phyloP scores from a whole-genome alignment of 1,140 invertebrate species.

The Polyergus mexicanus region DNA sequence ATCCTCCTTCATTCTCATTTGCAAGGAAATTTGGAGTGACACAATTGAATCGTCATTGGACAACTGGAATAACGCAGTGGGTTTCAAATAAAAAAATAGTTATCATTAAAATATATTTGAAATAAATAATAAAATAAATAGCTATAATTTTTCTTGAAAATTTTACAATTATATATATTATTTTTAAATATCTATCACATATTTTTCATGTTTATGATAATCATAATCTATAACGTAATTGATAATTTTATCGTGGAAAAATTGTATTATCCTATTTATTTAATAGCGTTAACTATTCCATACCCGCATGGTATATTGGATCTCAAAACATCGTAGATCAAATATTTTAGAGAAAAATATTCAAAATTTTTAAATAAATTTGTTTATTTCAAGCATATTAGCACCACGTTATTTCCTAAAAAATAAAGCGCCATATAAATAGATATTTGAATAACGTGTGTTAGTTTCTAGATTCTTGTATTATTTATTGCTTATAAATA shows the following conservation, averaged over 20 bases:
- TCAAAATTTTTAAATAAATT: not conserved
- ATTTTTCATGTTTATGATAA: not conserved
- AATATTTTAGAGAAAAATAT: not conserved
- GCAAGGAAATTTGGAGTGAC: not conserved
- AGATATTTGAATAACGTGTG: not conserved
- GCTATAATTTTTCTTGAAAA: not conserved
- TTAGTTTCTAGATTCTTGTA: not conserved
- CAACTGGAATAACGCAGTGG: not conserved
- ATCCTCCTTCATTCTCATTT: slow-evolving; percentile 9
- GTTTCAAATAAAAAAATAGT: not conserved
- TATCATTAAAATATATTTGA: not conserved
- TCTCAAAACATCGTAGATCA: not conserved
- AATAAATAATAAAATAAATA: not conserved
- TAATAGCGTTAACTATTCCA: not conserved
- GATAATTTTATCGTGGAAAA: not conserved
- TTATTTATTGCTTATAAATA: not conserved
- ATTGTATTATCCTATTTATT: not conserved
- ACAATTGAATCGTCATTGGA: not conserved
- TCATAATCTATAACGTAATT: not conserved
- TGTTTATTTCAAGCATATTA: not conserved
- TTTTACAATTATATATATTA: not conserved
- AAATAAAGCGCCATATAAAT: not conserved
- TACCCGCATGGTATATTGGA: too few relatives aligned
- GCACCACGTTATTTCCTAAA: not conserved
- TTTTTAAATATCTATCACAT: too few relatives aligned